Evolutionary conservation across 2,113 vertebrate species (phyloP), one percentile per base, ranked within the genome.

Genomic region (Pheucticus melanocephalus): DNA sequence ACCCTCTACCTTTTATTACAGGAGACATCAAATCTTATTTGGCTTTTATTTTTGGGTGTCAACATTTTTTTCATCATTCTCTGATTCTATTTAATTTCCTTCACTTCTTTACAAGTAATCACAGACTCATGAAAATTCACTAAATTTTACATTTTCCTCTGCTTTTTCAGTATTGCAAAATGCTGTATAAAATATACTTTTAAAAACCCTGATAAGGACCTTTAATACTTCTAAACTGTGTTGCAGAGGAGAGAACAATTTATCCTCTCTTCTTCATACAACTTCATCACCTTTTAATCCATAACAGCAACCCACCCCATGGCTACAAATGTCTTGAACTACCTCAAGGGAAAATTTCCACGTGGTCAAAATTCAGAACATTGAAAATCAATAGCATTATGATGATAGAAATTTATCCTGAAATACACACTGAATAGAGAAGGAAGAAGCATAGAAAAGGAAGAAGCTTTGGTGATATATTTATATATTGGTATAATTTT

Each of bases 201-300:
- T 42, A 10, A 51, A 85, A 69, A 27, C 3, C 22, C 30, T 47
- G 23, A 37, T 79, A 39, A 81, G 63, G 44, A 53, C 31, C 42
- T 14, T 5, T 18, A 33, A 45, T 44, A 56, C 11, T 44, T 66
- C 50, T 39, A 75, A 65, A 64, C 2, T 28, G 1, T 68, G 7
- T 47, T 42, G 8, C 31, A 44, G 31, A 44, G 31, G 15, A 82
- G 15, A 12, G 56, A 61, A 25, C 3, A 61, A 25, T 53, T 88
- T 93, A 22, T 80, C 44, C 50, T 59, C 19, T 92, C 23, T 24
- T 82, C 54, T 82, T 91, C 31, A n/a, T 54, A 71, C 48, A 54
- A 81, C 9, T 92, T 90, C 59, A 88, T 92, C 71, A 83, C 25
- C 22, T 90, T 93, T 90, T 92, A 77, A 93, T 90, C 57, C 61